A percentile compares a stretch with the other conserved stretches of the same genome.
phyloP scores from a whole-genome alignment of 2,797 vertebrate species.

The Pseudomugil tenellus region DNA sequence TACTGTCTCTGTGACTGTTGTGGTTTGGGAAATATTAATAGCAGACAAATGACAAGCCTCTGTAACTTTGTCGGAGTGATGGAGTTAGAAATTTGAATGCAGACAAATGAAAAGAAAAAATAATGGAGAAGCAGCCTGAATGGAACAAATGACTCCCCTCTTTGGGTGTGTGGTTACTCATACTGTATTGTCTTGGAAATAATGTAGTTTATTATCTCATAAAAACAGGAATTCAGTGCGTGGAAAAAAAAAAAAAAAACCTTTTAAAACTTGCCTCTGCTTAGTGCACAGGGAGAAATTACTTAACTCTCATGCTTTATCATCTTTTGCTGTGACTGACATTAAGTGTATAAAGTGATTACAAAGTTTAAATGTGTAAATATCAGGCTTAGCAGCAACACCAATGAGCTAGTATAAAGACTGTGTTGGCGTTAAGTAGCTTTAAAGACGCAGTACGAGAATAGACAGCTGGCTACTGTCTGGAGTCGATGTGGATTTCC shows the following conservation, averaged over 20 bases:
- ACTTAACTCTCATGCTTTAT: no score
- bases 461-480: no score
- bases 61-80: background rate
- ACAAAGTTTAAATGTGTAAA: background rate
- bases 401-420: no score
- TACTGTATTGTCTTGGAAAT: background rate
- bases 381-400: background rate
- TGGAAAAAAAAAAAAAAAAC: no score
- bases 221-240: background rate
- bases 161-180: background rate
- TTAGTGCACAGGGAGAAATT: constrained; percentile 1
- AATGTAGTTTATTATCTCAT: background rate
- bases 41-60: background rate
- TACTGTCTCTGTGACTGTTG: background rate
- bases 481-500: no score
- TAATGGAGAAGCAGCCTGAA: background rate
- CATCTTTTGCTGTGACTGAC: background rate
- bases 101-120: constrained; percentile 1
- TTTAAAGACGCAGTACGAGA: no score
- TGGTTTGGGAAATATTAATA: background rate
- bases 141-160: background rate
- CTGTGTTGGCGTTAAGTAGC: no score
- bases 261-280: background rate
- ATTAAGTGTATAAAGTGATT: background rate
- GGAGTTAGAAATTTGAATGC: background rate